These are phyloP conservation scores for Lochmaea capreae DNA, from an alignment of 2,888 invertebrate species.

Conservation along the genomic window DNA sequence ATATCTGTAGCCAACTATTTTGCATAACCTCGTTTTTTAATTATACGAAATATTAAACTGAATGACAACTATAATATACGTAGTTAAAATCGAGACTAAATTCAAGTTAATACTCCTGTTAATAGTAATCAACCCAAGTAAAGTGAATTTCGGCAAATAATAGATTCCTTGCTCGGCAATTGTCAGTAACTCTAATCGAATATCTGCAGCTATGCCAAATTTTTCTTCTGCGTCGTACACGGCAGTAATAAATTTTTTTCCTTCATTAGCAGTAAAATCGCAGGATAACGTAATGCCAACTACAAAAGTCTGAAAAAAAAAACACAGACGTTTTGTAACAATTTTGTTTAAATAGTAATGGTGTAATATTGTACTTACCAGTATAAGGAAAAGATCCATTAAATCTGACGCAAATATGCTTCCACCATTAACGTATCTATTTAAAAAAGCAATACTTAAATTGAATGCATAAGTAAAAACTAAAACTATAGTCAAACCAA, in stretches of 20 bases:
- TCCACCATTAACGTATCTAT: slow-evolving; percentile 18
- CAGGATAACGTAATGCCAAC: slow-evolving; percentile 32
- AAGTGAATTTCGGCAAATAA: slow-evolving; percentile 35
- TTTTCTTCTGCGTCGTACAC: slow-evolving; percentile 39
- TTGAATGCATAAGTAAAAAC: slow-evolving; percentile 5
- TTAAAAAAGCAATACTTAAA: slow-evolving; percentile 17
- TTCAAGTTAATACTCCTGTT: slow-evolving; percentile 33
- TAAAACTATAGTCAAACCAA: slow-evolving; percentile 19
- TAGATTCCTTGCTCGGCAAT: slow-evolving; percentile 33
- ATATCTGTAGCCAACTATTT: too few relatives aligned
- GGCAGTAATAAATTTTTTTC: slow-evolving; percentile 30
- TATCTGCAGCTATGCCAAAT: slow-evolving; percentile 33
- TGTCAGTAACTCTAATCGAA: slow-evolving; percentile 37
- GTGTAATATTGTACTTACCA: slow-evolving; percentile 13
- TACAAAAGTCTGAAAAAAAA: slow-evolving; percentile 33
- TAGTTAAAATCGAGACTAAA: slow-evolving; percentile 32
- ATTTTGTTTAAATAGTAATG: not conserved
- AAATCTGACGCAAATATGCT: slow-evolving; percentile 9
- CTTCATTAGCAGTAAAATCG: slow-evolving; percentile 31
- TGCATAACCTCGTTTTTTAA: not conserved
- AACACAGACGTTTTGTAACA: not conserved
- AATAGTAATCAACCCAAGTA: slow-evolving; percentile 36
- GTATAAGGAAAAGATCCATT: slow-evolving; percentile 15
- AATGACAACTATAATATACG: slow-evolving; percentile 42
- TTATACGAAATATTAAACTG: slow-evolving; percentile 38